Evolutionary conservation across 2,888 invertebrate genomes (phyloP), one percentile per base, ranked within the genome.

Genomic region (Drosophila mimetica): DNA sequence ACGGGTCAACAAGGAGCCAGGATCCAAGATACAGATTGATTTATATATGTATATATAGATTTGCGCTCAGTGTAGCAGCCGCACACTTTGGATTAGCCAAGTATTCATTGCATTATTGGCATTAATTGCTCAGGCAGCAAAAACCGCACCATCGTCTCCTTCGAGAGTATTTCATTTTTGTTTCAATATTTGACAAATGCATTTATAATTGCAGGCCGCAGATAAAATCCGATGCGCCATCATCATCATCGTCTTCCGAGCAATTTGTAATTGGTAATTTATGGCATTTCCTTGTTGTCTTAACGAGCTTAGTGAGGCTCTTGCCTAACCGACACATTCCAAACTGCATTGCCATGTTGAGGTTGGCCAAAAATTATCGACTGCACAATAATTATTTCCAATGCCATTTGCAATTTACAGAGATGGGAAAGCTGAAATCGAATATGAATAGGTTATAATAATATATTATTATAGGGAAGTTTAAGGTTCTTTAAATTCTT

Each of bases 171-270:
- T 61, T 55, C 58, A 58, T 58, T 64, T 63, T 69, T 58, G 60
- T 55, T 55, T 75, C 28, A 71, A 66, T 69, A 71, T 69, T 77
- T 82, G 78, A 77, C 72, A 81, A 84, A 86, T 81, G 76, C 63
- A 71, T 75, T 84, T 80, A 74, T 80, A 86, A 80, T 84, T 86
- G 85, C 76, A 50, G 18, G 59, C 57, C 75, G 59, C 78, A 74
- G 61, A 75, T 84, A 64, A 72, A 73, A 66, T 75, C 59, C 72
- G 34, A 54, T 64, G 13, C 34, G 39, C 47, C 63, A 51, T 14
- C 50, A 47, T 14, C 50, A 47, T 37, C 48, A 30, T 28, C 42
- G 65, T 30, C 67, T 65, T 63, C 46, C 66, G 67, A 67, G 65
- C 76, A 70, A 71, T 64, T 73, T 65, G 63, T 67, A 80, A 77